Base-by-base conservation (phyloP, 2,797 vertebrate genomes). In the Gouania willdenowi region DNA sequence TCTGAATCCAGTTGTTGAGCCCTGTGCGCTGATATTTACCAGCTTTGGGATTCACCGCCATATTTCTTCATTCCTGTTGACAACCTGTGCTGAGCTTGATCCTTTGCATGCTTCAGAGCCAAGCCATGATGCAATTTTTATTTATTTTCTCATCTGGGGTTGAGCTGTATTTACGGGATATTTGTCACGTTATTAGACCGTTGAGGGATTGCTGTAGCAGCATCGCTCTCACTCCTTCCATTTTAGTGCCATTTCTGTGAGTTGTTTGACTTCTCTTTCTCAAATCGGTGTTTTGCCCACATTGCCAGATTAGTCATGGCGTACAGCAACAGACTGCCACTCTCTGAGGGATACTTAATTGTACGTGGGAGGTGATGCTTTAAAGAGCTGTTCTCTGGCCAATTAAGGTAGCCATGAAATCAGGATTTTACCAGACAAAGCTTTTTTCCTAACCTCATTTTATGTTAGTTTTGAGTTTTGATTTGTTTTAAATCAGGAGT, bases 251-350 rank as follows among this genome's bases (percentile, higher is more conserved):
- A 79, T 52, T 63, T 46, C 39, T 60, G 53, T 71, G 62, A 79
- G 71, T 68, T 63, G 63, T 81, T 84, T 55, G 66, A 72, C 58
- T 77, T 54, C 8, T 23, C 35, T 59, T 50, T 46, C 47, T 58
- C 8, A 30, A 65, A 55, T 69, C 64, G 66, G 54, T 82, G 75
- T 85, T 85, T 79, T 83, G 75, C 82, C 73, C 74, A 77, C 80
- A 72, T 76, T 78, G 75, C 57, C 60, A 62, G 73, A 81, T 87
- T 87, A 86, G 81, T 87, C 82, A 84, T 64, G 63, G 44, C 21
- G 30, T 53, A 61, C 75, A 65, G 60, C 60, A 53, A 62, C 71
- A 80, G 77, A 53, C 79, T 40, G 44, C 62, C 18, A 42, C 68
- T 82, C 75, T 77, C 66, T 25, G 54, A 71, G 80, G 71, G 70